Base-by-base conservation (phyloP, 2,888 invertebrate species). In the Sphaeridia pumilis region DNA sequence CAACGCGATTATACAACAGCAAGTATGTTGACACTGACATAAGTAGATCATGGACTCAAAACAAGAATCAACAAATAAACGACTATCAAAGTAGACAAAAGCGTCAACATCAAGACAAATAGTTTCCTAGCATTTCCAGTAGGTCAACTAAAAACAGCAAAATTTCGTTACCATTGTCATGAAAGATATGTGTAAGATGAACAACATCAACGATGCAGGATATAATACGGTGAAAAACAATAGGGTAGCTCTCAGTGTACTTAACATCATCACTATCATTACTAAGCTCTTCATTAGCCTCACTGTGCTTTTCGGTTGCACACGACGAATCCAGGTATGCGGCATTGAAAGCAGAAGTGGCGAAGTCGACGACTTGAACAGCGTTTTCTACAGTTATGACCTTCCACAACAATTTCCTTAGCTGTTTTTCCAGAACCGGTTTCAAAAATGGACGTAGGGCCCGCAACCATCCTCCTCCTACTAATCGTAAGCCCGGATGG, bases 71-170 rank as follows among this genome's bases (percentile, higher is more conserved):
- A n/a, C n/a, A n/a, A n/a, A n/a, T n/a, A n/a, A n/a, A n/a, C n/a
- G n/a, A n/a, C n/a, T n/a, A n/a, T n/a, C n/a, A n/a, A n/a, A n/a
- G n/a, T n/a, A n/a, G n/a, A n/a, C n/a, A n/a, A n/a, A n/a, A n/a
- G n/a, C n/a, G n/a, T n/a, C 14, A 31, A 31, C 7, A 31, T 38
- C 20, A 38, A 5, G 17, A 5, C 7, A 38, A 17, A 20, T 38
- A 38, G 26, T 51, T 51, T 2, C 44, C 45, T 2, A 55, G 35
- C 2, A 55, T 5, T 49, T 64, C 61, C 17, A 64, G 43, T 2
- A 60, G 52, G 49, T 64, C 64, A 38, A 64, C 60, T 47, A 62
- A 63, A 50, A 64, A 64, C 27, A 61, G 35, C 48, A 59, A 52
- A 53, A 64, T 57, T 35, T 54, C 54, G 34, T 64, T 58, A 36